Percentiles rank a stretch among this genome's conserved stretches.
Conservation (phyloP, 2,888 invertebrate species). For the Isotomurus palustris region DNA sequence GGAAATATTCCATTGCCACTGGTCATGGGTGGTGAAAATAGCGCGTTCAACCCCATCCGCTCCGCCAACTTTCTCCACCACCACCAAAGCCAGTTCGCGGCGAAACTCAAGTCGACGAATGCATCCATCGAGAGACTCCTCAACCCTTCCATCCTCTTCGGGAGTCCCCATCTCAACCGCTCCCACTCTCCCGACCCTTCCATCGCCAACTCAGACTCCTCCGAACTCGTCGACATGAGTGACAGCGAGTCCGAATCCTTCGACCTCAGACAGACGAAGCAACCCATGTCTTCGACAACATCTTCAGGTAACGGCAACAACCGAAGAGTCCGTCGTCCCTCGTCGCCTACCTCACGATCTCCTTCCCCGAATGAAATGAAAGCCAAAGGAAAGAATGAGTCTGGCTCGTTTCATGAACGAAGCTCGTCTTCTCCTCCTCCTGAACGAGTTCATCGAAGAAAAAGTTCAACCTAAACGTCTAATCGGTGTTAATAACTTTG, state of each 20-base stretch:
- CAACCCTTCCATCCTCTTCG: background rate
- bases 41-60: slow-evolving; percentile 67
- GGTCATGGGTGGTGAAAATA: slow-evolving; percentile 84
- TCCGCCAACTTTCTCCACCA: slow-evolving; percentile 33
- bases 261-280: slow-evolving; percentile 3
- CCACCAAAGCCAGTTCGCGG: slow-evolving; percentile 14
- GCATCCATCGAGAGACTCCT: slow-evolving; percentile 27
- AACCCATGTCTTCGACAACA: background rate
- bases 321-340: background rate
- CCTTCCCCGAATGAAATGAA: slow-evolving; percentile 1
- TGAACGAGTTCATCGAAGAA: background rate
- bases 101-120: slow-evolving; percentile 21
- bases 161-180: slow-evolving; percentile 26
- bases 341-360: slow-evolving; percentile 4
- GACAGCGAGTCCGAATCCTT: slow-evolving; percentile 39
- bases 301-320: background rate
- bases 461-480: slow-evolving; percentile 1
- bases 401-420: background rate
- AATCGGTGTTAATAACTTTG: too few species aligned
- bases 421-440: background rate
- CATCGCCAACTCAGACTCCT: slow-evolving; percentile 37
- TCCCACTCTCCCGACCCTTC: slow-evolving; percentile 36
- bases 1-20: slow-evolving; percentile 49
- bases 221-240: slow-evolving; percentile 45
- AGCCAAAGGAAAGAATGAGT: too few species aligned